A percentile compares a stretch with the other conserved stretches of the same genome.
phyloP scores from a whole-genome alignment of 1,140 invertebrate species.

The Drosophila parvula region DNA sequence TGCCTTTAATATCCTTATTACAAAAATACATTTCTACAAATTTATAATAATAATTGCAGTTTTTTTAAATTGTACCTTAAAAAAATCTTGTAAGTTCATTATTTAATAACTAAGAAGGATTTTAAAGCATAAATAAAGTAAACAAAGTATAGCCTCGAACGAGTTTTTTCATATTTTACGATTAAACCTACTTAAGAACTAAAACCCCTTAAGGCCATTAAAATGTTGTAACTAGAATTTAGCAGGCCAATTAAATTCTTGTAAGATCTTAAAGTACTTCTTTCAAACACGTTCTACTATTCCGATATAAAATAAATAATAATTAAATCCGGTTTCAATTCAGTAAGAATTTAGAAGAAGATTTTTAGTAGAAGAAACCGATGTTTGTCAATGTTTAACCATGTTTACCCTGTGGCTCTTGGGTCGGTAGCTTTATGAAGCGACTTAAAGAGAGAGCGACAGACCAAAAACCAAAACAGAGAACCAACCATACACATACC shows the following conservation, averaged over 20 bases:
- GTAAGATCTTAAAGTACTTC: not conserved
- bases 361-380: not conserved
- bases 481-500: constrained; percentile 20
- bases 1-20: no score
- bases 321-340: no score
- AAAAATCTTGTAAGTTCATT: no score
- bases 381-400: constrained; percentile 19
- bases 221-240: not conserved
- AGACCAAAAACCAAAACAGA: constrained; percentile 76
- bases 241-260: not conserved
- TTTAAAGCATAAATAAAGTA: no score
- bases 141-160: not conserved
- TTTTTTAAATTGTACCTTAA: no score
- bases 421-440: constrained; percentile 2
- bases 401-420: constrained; percentile 38
- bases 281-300: not conserved
- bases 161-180: not conserved
- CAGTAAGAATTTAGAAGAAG: not conserved
- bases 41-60: no score
- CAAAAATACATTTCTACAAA: no score
- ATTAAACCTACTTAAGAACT: not conserved
- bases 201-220: not conserved
- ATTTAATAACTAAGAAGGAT: not conserved
- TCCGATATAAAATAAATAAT: not conserved
- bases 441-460: constrained; percentile 29